Base-by-base conservation (phyloP, 2,797 vertebrate species). In the Mormyrops attenuatus region DNA sequence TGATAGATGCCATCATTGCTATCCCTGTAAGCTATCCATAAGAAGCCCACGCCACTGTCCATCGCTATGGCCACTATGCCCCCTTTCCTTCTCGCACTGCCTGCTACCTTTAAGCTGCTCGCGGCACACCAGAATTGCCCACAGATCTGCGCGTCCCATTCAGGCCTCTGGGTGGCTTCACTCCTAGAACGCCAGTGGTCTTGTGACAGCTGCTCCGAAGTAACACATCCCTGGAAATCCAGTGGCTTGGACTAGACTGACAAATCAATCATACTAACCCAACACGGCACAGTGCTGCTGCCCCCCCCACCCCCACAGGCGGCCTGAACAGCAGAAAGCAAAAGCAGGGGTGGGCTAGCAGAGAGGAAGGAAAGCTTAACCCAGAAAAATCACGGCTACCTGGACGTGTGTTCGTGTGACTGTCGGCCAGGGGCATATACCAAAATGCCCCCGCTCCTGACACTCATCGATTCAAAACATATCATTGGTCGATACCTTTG, bases 241-340 rank as follows among this genome's bases (percentile, higher is more conserved):
- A 11, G 85, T 49, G 85, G 52, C 50, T 66, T 41, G 20, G 77
- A 55, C 53, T 60, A 8, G 73, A 53, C 15, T 30, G 77, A 84
- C 88, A 57, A 89, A 89, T 89, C 34, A 15, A 66, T 57, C 30
- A 52, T 73, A 57, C 41, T 89, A 30, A 88, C 44, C 22, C 11
- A 60, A 38, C 53, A 57, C 17, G 34, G 63, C 30, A 50, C 13
- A 9, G 26, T 57, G 30, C n/a, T 57, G 11, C 73, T 20, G 8
- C 49, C 5, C 41, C 22, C 4, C 49, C 5, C 44, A 3, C n/a
- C 49, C 17, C 30, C 9, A 17, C 17, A 15, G 26, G 44, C 22
- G 17, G 49, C 22, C 2, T 49, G 34, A 88, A 38, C 41, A 26
- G 63, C 5, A 2, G 30, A 20, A 63, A 77, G 66, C 15, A 34